Percentiles rank a stretch among this genome's conserved stretches.
phyloP scores from a whole-genome alignment of 2,888 invertebrate species.

The Exocentrus adspersus region DNA sequence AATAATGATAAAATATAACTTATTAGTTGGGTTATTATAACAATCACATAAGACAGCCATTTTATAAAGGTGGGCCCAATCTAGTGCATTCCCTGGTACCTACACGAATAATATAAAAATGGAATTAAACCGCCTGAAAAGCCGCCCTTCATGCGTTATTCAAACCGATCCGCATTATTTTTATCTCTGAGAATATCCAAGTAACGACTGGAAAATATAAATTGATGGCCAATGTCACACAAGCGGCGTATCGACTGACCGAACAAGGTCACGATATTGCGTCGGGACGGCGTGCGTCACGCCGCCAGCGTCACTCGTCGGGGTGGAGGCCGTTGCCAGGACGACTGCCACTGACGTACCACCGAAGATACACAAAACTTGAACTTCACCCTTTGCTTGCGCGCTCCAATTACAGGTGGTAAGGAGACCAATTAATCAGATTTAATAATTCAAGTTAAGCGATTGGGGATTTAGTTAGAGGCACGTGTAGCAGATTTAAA shows the following conservation, averaged over 20 bases:
- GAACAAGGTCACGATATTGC: conserved; percentile 59
- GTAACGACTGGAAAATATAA: conserved; percentile 25
- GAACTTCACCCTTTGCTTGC: conserved; percentile 26
- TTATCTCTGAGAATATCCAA: conserved; percentile 4
- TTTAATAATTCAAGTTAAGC: background rate
- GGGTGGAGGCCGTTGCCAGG: conserved; percentile 59
- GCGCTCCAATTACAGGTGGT: conserved; percentile 1
- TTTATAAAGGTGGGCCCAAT: too few relatives aligned
- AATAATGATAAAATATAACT: too few relatives aligned
- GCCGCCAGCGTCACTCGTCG: conserved; percentile 56
- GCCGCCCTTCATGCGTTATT: background rate
- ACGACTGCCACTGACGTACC: conserved; percentile 54
- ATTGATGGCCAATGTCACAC: conserved; percentile 49
- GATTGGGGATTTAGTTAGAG: background rate
- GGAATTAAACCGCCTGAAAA: background rate
- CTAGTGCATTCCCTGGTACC: too few relatives aligned
- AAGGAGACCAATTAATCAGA: background rate
- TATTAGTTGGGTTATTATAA: too few relatives aligned
- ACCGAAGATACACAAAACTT: conserved; percentile 29
- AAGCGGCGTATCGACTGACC: conserved; percentile 46
- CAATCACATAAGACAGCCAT: too few relatives aligned
- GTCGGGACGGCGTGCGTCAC: conserved; percentile 59
- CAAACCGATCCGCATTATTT: background rate
- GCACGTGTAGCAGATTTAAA: background rate
- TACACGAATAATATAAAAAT: too few relatives aligned